Evolutionary conservation across 1,140 invertebrate genomes (phyloP).

Genomic region (Goniozus legneri): DNA sequence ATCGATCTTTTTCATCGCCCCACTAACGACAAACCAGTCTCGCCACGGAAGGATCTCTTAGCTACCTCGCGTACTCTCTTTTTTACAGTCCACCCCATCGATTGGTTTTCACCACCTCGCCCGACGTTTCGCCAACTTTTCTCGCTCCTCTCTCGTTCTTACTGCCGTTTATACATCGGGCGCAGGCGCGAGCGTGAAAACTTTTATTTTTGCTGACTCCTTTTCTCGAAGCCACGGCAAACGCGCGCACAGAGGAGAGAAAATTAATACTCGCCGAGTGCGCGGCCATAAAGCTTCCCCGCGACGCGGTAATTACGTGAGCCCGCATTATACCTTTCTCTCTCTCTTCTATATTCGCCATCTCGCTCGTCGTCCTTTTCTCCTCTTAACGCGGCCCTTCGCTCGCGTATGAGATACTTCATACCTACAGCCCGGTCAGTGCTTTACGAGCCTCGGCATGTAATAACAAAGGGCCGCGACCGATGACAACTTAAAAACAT

Average conservation of each 20-base stretch:
- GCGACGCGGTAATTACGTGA: conserved; percentile 48
- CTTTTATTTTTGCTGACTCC: no score
- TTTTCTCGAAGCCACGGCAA: no score
- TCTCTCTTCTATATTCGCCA: not conserved
- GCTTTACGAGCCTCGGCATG: conserved; percentile 44
- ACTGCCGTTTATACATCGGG: not conserved
- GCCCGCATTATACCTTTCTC: conserved; percentile 29
- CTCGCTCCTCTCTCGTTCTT: not conserved
- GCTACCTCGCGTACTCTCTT: no score
- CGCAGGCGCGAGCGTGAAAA: no score
- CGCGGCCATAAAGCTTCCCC: conserved; percentile 44
- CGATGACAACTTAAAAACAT: conserved; percentile 44
- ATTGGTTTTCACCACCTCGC: no score
- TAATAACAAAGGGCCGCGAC: conserved; percentile 38
- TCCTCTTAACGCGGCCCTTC: not conserved
- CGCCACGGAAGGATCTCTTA: no score
- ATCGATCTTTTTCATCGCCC: no score
- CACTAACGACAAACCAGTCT: no score
- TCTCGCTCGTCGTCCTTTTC: not conserved
- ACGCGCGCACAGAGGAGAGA: no score
- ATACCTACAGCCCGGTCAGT: conserved; percentile 15
- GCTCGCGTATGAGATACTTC: no score
- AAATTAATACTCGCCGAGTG: conserved; percentile 47
- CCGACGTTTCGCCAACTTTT: no score
- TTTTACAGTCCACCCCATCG: no score